Percentiles rank a stretch among this genome's conserved stretches.
phyloP scores from a whole-genome alignment of 2,113 vertebrate genomes.

The Argyrosomus japonicus region DNA sequence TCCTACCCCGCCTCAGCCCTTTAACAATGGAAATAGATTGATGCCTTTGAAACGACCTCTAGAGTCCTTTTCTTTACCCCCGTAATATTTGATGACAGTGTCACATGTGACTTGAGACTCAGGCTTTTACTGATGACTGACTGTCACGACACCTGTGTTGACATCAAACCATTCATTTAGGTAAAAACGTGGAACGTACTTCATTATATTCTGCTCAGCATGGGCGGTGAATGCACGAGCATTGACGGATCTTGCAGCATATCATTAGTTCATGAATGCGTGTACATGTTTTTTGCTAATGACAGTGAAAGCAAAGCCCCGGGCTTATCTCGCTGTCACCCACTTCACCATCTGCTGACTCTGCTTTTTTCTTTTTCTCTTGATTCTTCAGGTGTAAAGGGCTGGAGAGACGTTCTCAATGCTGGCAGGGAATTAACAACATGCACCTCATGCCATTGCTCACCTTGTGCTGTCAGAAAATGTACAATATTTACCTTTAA shows the following conservation, averaged over 20 bases:
- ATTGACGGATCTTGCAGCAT: conserved; percentile 52
- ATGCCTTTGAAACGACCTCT: conserved; percentile 74
- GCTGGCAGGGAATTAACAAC: conserved; percentile 24
- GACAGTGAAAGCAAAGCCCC: conserved; percentile 56
- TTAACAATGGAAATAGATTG: conserved; percentile 54
- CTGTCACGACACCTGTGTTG: conserved; percentile 20
- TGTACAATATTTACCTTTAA: not conserved
- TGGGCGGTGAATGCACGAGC: conserved; percentile 15
- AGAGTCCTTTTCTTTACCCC: conserved; percentile 26
- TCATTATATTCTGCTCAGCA: conserved; percentile 24
- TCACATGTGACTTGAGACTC: conserved; percentile 22
- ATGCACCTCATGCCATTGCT: not conserved
- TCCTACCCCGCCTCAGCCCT: conserved; percentile 27
- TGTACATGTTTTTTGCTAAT: conserved; percentile 70
- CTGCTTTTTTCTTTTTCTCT: not conserved
- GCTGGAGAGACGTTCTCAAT: not conserved
- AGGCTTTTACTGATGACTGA: conserved; percentile 35
- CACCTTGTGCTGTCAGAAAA: not conserved
- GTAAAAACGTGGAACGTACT: conserved; percentile 31
- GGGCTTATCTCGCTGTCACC: conserved; percentile 63
- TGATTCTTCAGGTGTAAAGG: conserved; percentile 5
- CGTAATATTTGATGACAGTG: conserved; percentile 33
- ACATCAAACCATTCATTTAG: conserved; percentile 52
- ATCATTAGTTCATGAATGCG: conserved; percentile 68
- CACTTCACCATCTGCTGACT: conserved; percentile 66